Base-by-base conservation (phyloP, 2,113 vertebrate genomes). In the Prunella himalayana region DNA sequence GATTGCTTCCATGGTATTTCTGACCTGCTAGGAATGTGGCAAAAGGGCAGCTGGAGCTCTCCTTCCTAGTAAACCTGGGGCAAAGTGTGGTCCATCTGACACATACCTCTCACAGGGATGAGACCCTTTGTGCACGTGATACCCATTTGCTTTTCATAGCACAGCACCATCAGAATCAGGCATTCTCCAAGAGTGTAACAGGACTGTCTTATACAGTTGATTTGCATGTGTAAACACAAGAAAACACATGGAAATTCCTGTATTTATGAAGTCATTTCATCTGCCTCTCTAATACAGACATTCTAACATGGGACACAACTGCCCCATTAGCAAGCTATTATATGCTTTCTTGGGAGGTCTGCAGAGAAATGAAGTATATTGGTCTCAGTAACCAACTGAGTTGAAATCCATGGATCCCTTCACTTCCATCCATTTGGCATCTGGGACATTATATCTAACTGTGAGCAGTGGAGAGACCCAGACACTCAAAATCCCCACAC, bases 1-100 rank as follows among this genome's bases (percentile, higher is more conserved):
- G 64, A 83, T 71, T 95, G 92, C 90, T 92, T 68, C 76, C 33
- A 30, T n/a, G 88, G 92, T 72, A 95, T 96, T 95, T 91, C 75
- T 91, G 96, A 91, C 60, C 81, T 0, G 45, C 47, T 50, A 87
- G 94, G 94, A 95, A 96, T 96, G 93, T 92, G 85, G 56, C 56
- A 94, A 92, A 95, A 96, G 79, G 80, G 85, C 79, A 96, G 19
- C 27, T 87, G 79, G 33, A 88, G 63, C 30, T 77, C 87, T 94
- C 78, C 54, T 88, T 95, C 88, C 57, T 51, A 11, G 54, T 35
- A 63, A 91, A 80, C 70, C 41, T 23, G 65, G 91, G 91, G 66
- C 93, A 95, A 92, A 90, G 90, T 73, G 31, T 83, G 64, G 54
- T 63, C 87, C 61, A 76, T 72, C 70, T 92, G 77, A 88, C 85